Conservation (phyloP, 2,888 invertebrate genomes). For the Icerya purchasi region DNA sequence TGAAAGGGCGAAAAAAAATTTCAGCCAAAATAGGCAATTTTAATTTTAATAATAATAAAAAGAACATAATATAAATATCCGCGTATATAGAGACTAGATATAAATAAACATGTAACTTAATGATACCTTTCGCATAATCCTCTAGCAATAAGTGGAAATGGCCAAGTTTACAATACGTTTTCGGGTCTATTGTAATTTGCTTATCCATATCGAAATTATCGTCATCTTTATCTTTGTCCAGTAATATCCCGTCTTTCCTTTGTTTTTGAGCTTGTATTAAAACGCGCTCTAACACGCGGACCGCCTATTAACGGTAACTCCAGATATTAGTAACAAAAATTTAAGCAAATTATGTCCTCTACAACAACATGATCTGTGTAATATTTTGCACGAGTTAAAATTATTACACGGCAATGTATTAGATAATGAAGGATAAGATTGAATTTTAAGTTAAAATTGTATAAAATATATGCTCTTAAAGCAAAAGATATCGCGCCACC, state of each 20-base stretch:
- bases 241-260: slow-evolving; percentile 23
- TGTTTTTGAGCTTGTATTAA: slow-evolving; percentile 53
- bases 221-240: slow-evolving; percentile 21
- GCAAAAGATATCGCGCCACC: too few species aligned
- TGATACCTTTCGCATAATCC: slow-evolving; percentile 78
- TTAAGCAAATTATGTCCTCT: too few species aligned
- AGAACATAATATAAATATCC: not conserved
- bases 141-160: slow-evolving; percentile 83
- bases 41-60: not conserved
- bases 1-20: not conserved
- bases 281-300: slow-evolving; percentile 67
- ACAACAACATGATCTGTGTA: too few species aligned
- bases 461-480: too few species aligned
- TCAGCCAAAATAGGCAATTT: not conserved
- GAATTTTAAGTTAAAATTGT: too few species aligned
- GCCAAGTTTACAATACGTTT: slow-evolving; percentile 83
- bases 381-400: too few species aligned
- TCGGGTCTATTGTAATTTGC: slow-evolving; percentile 60
- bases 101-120: not conserved
- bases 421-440: too few species aligned
- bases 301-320: slow-evolving; percentile 48
- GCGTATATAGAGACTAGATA: not conserved
- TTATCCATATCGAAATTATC: slow-evolving; percentile 29
- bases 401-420: too few species aligned
- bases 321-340: too few species aligned